Evolutionary conservation across 2,888 invertebrate species (phyloP).

Genomic region (Omphaloscelis lunosa): DNA sequence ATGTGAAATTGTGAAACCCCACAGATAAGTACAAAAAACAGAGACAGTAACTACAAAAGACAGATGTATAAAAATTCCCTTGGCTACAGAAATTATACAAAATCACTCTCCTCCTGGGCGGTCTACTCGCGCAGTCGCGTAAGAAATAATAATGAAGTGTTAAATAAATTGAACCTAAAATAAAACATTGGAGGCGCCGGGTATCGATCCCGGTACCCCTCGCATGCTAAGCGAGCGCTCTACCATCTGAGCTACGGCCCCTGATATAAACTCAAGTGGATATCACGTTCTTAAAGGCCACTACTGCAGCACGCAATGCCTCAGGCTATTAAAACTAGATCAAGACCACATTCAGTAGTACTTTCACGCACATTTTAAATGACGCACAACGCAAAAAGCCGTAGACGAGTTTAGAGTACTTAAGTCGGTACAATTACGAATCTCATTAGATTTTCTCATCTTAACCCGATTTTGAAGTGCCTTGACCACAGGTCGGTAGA

Average conservation of each 20-base stretch:
- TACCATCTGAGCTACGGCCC: slow-evolving; percentile 85
- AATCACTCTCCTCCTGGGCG: background rate
- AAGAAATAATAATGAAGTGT: background rate
- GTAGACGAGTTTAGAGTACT: slow-evolving; percentile 22
- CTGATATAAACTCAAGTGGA: slow-evolving; percentile 2
- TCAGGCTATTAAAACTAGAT: slow-evolving; percentile 32
- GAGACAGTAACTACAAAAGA: background rate
- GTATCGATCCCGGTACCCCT: slow-evolving; percentile 89
- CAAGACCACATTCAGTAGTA: slow-evolving; percentile 16
- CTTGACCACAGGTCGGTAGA: background rate
- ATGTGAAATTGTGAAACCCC: background rate
- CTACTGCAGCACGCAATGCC: background rate
- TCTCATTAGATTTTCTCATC: slow-evolving; percentile 25
- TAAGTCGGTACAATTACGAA: slow-evolving; percentile 33
- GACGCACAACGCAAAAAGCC: slow-evolving; percentile 22
- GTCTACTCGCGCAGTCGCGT: background rate
- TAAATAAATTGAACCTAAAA: background rate
- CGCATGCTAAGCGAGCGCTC: slow-evolving; percentile 88
- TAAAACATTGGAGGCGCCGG: slow-evolving; percentile 83
- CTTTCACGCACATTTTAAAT: slow-evolving; percentile 36
- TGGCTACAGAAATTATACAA: background rate
- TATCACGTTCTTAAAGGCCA: background rate
- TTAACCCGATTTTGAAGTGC: slow-evolving; percentile 14
- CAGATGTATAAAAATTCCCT: background rate
- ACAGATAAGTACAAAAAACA: background rate